phyloP scores from a whole-genome alignment of 2,113 vertebrate species.

The Riparia riparia region DNA sequence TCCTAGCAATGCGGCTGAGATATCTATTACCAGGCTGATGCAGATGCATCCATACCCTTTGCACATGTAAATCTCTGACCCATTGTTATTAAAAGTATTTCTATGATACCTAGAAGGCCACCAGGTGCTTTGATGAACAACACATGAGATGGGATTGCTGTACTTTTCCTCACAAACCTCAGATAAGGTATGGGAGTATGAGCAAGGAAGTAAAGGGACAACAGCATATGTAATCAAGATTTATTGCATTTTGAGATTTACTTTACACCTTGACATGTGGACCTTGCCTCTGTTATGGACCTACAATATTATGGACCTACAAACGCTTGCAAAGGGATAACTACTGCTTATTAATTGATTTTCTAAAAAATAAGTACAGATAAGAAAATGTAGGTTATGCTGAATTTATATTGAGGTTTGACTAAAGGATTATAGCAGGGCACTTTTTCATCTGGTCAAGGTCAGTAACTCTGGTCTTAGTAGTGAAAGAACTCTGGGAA shows the following conservation, averaged over 20 bases:
- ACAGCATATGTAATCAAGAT: background rate
- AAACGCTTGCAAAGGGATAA: background rate
- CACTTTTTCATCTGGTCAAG: background rate
- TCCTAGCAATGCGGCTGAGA: background rate
- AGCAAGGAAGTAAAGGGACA: background rate
- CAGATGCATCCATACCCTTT: background rate
- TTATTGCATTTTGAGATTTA: background rate
- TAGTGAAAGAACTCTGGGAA: background rate
- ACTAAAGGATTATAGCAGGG: background rate
- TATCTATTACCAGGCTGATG: background rate
- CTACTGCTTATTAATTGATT: background rate
- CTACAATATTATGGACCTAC: background rate
- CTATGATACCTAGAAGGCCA: background rate
- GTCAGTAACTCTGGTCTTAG: background rate
- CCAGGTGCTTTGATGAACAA: background rate
- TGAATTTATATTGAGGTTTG: background rate
- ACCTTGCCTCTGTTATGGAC: background rate
- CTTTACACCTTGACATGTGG: background rate
- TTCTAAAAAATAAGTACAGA: background rate
- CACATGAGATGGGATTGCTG: background rate
- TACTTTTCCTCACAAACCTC: background rate
- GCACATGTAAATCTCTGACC: background rate
- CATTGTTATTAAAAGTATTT: background rate
- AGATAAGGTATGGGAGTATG: background rate
- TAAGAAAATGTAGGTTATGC: background rate